A percentile compares a stretch with the other conserved stretches of the same genome.
These are phyloP conservation scores for Drosophila fungiperda DNA, from an alignment of 2,888 invertebrate species.

Conservation along the genomic window DNA sequence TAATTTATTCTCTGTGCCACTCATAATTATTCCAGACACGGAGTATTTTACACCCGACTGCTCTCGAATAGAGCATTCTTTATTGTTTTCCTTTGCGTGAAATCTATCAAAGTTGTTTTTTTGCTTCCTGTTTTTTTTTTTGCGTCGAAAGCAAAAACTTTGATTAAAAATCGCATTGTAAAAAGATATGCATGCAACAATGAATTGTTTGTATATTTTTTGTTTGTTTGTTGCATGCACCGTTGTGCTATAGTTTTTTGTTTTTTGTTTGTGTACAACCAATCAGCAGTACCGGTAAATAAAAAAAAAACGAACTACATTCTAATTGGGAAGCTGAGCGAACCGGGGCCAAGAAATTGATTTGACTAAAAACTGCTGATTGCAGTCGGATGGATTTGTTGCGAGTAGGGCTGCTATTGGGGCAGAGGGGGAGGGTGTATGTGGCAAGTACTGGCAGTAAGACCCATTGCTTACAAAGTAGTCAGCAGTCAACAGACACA, in stretches of 20 bases:
- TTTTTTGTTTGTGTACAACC: slow-evolving; percentile 50
- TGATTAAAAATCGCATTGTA: slow-evolving; percentile 73
- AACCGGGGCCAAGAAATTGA: slow-evolving; percentile 48
- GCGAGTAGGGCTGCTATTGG: slow-evolving; percentile 22
- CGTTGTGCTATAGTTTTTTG: slow-evolving; percentile 46
- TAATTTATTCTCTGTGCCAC: not conserved
- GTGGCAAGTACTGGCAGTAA: slow-evolving; percentile 43
- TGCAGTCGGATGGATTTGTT: slow-evolving; percentile 56
- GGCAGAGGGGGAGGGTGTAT: slow-evolving; percentile 19
- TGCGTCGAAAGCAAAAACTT: slow-evolving; percentile 56
- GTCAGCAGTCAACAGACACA: slow-evolving; percentile 52
- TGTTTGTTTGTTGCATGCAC: slow-evolving; percentile 32
- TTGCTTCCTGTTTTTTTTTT: slow-evolving; percentile 7
- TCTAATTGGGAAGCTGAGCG: slow-evolving; percentile 44
- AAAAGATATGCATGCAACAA: slow-evolving; percentile 69
- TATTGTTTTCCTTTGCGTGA: slow-evolving; percentile 22
- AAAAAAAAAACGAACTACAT: slow-evolving; percentile 20
- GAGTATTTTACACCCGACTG: not conserved
- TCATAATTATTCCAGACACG: not conserved
- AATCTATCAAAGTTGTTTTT: slow-evolving; percentile 8
- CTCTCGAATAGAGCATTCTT: not conserved
- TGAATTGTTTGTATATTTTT: slow-evolving; percentile 41
- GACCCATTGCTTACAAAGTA: slow-evolving; percentile 75
- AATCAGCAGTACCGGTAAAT: slow-evolving; percentile 52
- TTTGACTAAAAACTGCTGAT: slow-evolving; percentile 53